These are phyloP conservation scores for Festucalex cinctus DNA, from an alignment of 2,113 vertebrate genomes.

Conservation along the genomic window DNA sequence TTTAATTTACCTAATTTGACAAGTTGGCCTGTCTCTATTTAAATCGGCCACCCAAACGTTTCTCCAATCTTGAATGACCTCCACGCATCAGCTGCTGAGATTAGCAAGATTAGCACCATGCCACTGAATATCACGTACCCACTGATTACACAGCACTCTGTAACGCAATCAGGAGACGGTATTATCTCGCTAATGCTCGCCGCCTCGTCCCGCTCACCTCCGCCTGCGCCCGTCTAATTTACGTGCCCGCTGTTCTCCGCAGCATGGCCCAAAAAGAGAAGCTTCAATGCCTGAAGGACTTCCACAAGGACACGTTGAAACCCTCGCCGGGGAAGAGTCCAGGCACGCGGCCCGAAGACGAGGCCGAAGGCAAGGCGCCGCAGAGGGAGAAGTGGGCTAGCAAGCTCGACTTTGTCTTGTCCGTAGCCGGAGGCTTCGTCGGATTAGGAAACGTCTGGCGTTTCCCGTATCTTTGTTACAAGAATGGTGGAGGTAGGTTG, in stretches of 20 bases:
- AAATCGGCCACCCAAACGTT: slow-evolving; percentile 12
- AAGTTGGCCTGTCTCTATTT: not conserved
- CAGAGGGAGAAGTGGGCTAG: slow-evolving; percentile 98
- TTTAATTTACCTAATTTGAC: not conserved
- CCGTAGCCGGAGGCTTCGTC: slow-evolving; percentile 94
- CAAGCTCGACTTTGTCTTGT: slow-evolving; percentile 97
- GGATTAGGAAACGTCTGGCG: slow-evolving; percentile 98
- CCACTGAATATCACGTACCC: slow-evolving; percentile 38
- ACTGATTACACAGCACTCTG: slow-evolving; percentile 22
- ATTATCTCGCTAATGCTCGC: slow-evolving; percentile 50
- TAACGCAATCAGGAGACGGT: slow-evolving; percentile 41
- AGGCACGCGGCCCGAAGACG: slow-evolving; percentile 90
- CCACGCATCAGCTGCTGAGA: slow-evolving; percentile 40
- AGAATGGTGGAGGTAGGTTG: slow-evolving; percentile 90
- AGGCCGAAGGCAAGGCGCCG: slow-evolving; percentile 89
- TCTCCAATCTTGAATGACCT: slow-evolving; percentile 40
- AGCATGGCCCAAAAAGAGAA: slow-evolving; percentile 97
- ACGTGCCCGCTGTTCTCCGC: slow-evolving; percentile 17
- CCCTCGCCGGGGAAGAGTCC: slow-evolving; percentile 97
- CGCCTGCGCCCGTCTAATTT: slow-evolving; percentile 8
- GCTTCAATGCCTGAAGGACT: slow-evolving; percentile 94
- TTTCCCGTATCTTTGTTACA: slow-evolving; percentile 99
- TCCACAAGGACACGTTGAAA: slow-evolving; percentile 97
- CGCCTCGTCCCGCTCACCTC: slow-evolving; percentile 32
- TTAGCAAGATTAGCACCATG: slow-evolving; percentile 57